These are phyloP conservation scores for Oenanthe melanoleuca DNA, from an alignment of 2,113 vertebrate species.

Conservation along the genomic window DNA sequence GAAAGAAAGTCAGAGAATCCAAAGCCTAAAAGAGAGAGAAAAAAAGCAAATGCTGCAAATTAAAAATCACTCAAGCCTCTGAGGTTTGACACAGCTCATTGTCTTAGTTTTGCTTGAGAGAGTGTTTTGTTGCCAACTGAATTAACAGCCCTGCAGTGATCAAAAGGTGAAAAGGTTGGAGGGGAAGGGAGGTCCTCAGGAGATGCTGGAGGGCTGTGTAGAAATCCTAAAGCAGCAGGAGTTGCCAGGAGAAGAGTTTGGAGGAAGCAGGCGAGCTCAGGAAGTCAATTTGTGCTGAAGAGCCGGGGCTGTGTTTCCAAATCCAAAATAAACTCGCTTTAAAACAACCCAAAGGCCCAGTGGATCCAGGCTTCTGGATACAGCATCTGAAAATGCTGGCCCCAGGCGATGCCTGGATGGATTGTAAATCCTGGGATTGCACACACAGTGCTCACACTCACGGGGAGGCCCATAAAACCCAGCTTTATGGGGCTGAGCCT, in stretches of 20 bases:
- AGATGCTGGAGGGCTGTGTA: background rate
- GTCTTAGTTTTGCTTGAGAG: background rate
- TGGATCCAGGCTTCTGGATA: slow-evolving; percentile 31
- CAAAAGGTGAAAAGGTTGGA: background rate
- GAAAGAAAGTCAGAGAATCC: background rate
- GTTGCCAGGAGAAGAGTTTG: background rate
- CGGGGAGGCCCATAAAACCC: background rate
- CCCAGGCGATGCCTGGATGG: background rate
- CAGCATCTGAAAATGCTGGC: background rate
- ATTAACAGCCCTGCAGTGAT: background rate
- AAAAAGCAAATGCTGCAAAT: background rate
- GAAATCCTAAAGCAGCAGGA: background rate
- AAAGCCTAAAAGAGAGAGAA: background rate
- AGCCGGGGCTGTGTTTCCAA: background rate
- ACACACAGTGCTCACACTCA: background rate
- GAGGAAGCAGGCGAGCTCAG: background rate
- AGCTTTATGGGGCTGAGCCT: background rate
- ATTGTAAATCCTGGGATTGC: background rate
- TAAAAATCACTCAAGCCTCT: background rate
- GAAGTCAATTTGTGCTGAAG: background rate
- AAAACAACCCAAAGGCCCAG: background rate
- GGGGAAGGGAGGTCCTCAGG: background rate
- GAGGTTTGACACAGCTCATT: background rate
- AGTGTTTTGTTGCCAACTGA: background rate
- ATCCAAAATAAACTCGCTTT: slow-evolving; percentile 1